phyloP scores from a whole-genome alignment of 2,888 invertebrate genomes.

The Ectropis crepuscularia region DNA sequence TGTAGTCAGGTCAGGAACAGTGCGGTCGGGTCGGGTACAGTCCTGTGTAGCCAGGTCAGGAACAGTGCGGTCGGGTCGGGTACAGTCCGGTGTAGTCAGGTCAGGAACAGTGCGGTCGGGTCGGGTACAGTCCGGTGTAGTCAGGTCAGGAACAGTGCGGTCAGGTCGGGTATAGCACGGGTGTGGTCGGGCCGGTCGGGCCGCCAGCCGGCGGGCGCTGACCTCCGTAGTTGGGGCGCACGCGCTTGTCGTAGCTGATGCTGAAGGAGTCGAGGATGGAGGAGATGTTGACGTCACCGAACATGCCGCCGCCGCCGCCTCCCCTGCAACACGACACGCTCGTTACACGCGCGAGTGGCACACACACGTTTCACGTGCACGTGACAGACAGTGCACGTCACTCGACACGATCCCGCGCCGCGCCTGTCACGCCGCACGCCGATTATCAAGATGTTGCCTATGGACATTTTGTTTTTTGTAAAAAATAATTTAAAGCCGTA shows the following conservation, averaged over 20 bases:
- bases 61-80: no score
- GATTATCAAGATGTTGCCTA: no score
- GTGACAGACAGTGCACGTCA: not conserved
- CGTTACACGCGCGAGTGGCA: not conserved
- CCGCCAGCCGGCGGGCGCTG: conserved; percentile 36
- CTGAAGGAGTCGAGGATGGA: conserved; percentile 96
- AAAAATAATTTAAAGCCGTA: no score
- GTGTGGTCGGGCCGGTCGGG: not conserved
- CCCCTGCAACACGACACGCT: conserved; percentile 73
- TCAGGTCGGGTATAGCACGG: not conserved
- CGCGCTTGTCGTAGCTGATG: conserved; percentile 98
- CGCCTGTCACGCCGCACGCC: no score
- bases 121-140: no score
- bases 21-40: no score
- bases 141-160: no score
- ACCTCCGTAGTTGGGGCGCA: conserved; percentile 99
- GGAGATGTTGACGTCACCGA: conserved; percentile 95
- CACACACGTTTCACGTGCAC: not conserved
- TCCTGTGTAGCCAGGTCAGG: no score
- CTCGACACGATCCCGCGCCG: not conserved
- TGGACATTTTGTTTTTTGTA: no score
- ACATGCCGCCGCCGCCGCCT: conserved; percentile 88
- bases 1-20: no score
- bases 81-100: no score
- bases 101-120: no score